phyloP scores from a whole-genome alignment of 2,888 invertebrate species.

The Thecocarcelia acutangulata region DNA sequence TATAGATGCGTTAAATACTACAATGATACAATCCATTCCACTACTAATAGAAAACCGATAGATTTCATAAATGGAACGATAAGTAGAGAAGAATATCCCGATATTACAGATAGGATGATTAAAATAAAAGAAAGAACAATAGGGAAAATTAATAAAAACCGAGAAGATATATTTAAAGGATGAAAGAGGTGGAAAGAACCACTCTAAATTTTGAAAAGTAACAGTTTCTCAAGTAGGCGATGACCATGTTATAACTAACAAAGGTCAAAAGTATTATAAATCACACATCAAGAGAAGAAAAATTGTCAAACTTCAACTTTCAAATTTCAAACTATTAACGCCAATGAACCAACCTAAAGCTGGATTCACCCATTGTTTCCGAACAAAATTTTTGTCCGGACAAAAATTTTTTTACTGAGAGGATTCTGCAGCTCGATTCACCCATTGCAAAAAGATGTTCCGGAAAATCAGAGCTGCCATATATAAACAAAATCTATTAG shows the following conservation, averaged over 20 bases:
- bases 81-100: not conserved
- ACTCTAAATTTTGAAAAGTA: constrained; percentile 12
- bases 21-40: not conserved
- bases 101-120: not conserved
- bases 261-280: not conserved
- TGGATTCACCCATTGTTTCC: too few species aligned
- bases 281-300: not conserved
- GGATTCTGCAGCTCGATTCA: too few species aligned
- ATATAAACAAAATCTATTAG: too few species aligned
- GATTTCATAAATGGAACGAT: not conserved
- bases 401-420: too few species aligned
- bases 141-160: not conserved
- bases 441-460: too few species aligned
- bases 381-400: too few species aligned
- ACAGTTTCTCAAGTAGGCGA: not conserved
- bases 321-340: not conserved
- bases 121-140: constrained; percentile 4
- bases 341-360: too few species aligned
- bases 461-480: too few species aligned
- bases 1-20: constrained; percentile 1
- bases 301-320: too few species aligned
- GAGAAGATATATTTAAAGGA: constrained; percentile 14
- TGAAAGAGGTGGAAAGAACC: constrained; percentile 32
- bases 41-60: not conserved
- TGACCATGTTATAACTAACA: not conserved